Conservation (phyloP, 2,113 vertebrate genomes). For the Saccopteryx leptura region DNA sequence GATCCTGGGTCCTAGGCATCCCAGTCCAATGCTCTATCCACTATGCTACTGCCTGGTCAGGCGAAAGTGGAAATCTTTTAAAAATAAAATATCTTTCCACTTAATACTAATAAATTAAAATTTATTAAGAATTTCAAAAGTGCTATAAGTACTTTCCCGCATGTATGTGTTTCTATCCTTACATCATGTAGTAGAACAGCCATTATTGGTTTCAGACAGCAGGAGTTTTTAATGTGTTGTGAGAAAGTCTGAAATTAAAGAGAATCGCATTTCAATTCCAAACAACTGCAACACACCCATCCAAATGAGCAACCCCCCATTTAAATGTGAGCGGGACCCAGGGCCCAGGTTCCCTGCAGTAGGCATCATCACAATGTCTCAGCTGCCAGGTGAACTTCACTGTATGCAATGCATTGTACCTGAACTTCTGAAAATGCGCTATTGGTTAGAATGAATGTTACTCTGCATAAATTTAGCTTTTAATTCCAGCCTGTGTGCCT, state of each 20-base stretch:
- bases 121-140: neutral
- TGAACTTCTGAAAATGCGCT: neutral
- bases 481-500: neutral
- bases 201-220: neutral
- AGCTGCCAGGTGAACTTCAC: neutral
- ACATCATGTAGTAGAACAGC: neutral
- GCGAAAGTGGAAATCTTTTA: neutral
- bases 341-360: neutral
- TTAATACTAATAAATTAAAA: neutral
- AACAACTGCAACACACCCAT: neutral
- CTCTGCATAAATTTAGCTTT: conserved; percentile 13
- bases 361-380: neutral
- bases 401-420: neutral
- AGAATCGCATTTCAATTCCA: conserved; percentile 28
- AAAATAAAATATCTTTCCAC: conserved; percentile 38
- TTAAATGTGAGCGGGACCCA: neutral
- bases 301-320: neutral
- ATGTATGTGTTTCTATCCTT: conserved; percentile 40
- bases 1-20: too few relatives aligned
- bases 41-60: too few relatives aligned
- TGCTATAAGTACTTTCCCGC: neutral
- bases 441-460: neutral
- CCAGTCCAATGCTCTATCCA: too few relatives aligned
- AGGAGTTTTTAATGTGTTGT: neutral
- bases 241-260: conserved; percentile 7